Conservation (phyloP, 2,797 vertebrate genomes). For the Protosalanx chinensis region DNA sequence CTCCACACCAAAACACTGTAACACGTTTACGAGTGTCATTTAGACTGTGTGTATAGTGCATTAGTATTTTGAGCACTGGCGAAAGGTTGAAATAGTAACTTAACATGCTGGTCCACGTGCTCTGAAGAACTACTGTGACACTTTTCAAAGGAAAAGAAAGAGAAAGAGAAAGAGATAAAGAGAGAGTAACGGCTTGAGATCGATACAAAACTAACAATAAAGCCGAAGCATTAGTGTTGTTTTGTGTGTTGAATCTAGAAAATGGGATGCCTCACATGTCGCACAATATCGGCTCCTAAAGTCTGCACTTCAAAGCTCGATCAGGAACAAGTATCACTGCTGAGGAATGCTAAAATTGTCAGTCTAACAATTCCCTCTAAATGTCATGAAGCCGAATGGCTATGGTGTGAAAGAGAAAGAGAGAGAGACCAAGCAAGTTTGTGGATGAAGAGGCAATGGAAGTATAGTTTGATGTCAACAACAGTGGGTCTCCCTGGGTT, state of each 20-base stretch:
- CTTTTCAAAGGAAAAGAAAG: no score
- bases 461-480: no score
- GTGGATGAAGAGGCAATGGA: no score
- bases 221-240: slow-evolving; percentile 34
- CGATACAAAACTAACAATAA: slow-evolving; percentile 9
- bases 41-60: slow-evolving; percentile 4
- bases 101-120: not conserved
- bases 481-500: no score
- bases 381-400: slow-evolving; percentile 25
- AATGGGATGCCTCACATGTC: not conserved
- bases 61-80: not conserved
- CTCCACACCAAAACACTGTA: slow-evolving; percentile 24
- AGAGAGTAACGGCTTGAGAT: slow-evolving; percentile 39
- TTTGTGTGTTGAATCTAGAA: slow-evolving; percentile 36
- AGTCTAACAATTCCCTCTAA: slow-evolving; percentile 30
- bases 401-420: slow-evolving; percentile 14
- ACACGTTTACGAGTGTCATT: slow-evolving; percentile 6
- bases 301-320: slow-evolving; percentile 37
- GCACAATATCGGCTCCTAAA: slow-evolving; percentile 16
- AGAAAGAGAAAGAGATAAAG: not conserved
- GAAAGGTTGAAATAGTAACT: not conserved
- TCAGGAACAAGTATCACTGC: slow-evolving; percentile 14
- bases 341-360: not conserved
- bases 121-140: not conserved
- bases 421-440: not conserved